These are phyloP conservation scores for Anhinga rufa DNA, from an alignment of 2,113 vertebrate species.

Conservation along the genomic window DNA sequence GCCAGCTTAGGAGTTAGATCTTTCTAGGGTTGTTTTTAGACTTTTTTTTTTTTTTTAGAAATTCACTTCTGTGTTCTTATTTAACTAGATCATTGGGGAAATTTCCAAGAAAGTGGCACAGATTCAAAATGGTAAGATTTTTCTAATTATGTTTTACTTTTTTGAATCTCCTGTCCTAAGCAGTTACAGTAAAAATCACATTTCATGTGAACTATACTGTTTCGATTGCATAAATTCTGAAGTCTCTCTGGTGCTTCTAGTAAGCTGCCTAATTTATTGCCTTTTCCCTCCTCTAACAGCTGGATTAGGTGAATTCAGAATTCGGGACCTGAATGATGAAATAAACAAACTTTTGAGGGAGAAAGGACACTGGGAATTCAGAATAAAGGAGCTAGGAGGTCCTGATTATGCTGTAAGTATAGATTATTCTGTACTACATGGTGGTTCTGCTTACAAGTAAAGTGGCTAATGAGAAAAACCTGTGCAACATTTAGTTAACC, in stretches of 20 bases:
- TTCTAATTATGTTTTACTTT: neutral
- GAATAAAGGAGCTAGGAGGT: conserved; percentile 93
- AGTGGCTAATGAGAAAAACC: neutral
- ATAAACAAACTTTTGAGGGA: conserved; percentile 98
- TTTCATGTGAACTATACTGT: neutral
- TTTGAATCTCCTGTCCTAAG: neutral
- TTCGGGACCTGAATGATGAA: conserved; percentile 95
- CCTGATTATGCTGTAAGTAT: conserved; percentile 88
- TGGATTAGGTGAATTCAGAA: conserved; percentile 94
- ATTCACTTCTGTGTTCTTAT: neutral
- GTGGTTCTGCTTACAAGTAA: neutral
- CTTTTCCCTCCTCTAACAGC: conserved; percentile 65
- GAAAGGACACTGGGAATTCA: conserved; percentile 95
- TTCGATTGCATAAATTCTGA: neutral
- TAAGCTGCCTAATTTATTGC: neutral
- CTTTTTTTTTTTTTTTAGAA: neutral
- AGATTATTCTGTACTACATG: neutral
- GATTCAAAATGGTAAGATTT: conserved; percentile 93
- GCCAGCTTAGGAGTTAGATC: neutral
- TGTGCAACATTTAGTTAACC: neutral
- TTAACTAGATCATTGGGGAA: conserved; percentile 92
- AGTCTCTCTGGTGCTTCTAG: neutral
- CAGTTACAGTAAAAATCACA: neutral
- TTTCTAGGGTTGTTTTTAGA: neutral
- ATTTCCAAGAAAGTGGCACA: conserved; percentile 98